Base-by-base conservation (phyloP, 1,140 invertebrate species). In the Acromyrmex charruanus region DNA sequence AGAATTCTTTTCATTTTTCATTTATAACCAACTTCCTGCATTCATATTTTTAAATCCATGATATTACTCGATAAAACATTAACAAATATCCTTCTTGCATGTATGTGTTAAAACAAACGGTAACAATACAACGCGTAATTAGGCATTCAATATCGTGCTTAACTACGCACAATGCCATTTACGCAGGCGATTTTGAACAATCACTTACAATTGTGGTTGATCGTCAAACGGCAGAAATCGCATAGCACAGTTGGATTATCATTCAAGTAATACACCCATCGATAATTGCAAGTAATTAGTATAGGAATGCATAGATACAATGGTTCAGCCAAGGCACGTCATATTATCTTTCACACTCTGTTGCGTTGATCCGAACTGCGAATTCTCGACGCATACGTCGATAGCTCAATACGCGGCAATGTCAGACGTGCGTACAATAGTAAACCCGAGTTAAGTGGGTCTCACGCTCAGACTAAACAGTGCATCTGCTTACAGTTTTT, bases 391-490 rank as follows among this genome's bases (percentile, higher is more conserved):
- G 39, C 25, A 18, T 82, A 18, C 55, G 69, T 75, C 39, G 80
- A 84, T 82, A 53, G 63, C n/a, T 69, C 63, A 25, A 80, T 71
- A 71, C 16, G 18, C 21, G 53, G 16, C 77, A 16, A 39, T 21
- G 65, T 69, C 51, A 35, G 51, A 81, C 65, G 31, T 81, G 65
- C 51, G 31, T 55, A n/a, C 31, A 12, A 3, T 39, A 25, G 80
- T 74, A 74, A 84, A 74, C 69, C 7, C 21, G 25, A 49, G 39
- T 28, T 61, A 72, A 82, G 68, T 82, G 21, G 25, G 25, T 84
- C 80, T 74, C 68, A 7, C 68, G n/a, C 21, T 53, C 25, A 74
- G 69, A 84, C 80, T 74, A 84, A 84, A 74, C 80, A 63, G 80
- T 49, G 68, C 16, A 49, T 74, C 69, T 84, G 80, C 39, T 61